Base-by-base conservation (phyloP, 1,140 invertebrate genomes). In the Lasaia peninsularis region DNA sequence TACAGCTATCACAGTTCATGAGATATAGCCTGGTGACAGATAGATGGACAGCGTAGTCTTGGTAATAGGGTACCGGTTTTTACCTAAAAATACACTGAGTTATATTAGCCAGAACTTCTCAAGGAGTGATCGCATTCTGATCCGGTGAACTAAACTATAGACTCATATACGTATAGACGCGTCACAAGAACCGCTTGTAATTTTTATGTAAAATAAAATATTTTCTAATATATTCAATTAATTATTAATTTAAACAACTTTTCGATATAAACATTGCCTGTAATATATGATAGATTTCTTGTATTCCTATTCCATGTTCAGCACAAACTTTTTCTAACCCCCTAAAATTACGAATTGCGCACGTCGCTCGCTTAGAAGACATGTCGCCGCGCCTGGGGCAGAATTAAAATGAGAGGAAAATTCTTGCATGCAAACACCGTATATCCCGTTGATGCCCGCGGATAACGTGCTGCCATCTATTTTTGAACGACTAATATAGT, bases 311-410 rank as follows among this genome's bases (percentile, higher is more conserved):
- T 11, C 33, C 52, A 14, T 28, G 20, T 37, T 34, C 52, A 34
- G 16, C 53, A 56, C 52, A 51, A 63, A 58, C 50, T 62, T 63
- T 63, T 63, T 58, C 62, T 61, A 57, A 64, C 52, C 62, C 58
- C 56, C 58, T 60, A 60, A 67, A 67, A 63, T 63, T 58, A 62
- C 65, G 35, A 12, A 40, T 62, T 62, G 61, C 57, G 55, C 63
- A 67, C 61, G 48, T 58, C 52, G 51, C 60, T 18, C 18, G 53
- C 55, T 54, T 54, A 58, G 49, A 60, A 58, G 58, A 37, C 52
- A 57, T 60, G 65, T 60, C 65, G 60, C 48, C 52, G 54, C 55
- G 57, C 50, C 56, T 24, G 52, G 58, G 56, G 52, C 65, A 62
- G 65, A 61, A 63, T 67, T 52, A 56, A 58, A 60, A 63, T 60